phyloP scores from a whole-genome alignment of 1,140 invertebrate genomes.

The Drosophila pruinosa region DNA sequence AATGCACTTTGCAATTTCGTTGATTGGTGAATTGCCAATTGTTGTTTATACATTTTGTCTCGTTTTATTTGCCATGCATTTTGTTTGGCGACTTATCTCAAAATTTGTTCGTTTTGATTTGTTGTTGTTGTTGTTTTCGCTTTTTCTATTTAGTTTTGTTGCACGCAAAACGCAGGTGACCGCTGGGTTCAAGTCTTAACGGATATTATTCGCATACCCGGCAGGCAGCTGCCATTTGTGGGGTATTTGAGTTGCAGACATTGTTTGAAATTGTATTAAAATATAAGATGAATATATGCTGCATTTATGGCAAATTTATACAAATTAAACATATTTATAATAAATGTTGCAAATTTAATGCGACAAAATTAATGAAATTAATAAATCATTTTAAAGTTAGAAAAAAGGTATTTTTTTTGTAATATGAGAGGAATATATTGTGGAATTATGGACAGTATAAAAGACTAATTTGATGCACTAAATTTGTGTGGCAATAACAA shows the following conservation, averaged over 20 bases:
- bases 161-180: slow-evolving; percentile 71
- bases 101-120: slow-evolving; percentile 50
- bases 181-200: slow-evolving; percentile 76
- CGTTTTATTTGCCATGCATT: slow-evolving; percentile 46
- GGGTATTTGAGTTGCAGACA: slow-evolving; percentile 2
- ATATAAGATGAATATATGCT: neutral
- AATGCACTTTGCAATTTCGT: slow-evolving; percentile 80
- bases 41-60: slow-evolving; percentile 55
- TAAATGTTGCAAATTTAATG: too few relatives aligned
- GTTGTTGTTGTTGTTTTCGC: slow-evolving; percentile 7
- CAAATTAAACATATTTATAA: too few relatives aligned
- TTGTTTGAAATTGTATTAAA: neutral
- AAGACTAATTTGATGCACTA: too few relatives aligned
- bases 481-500: too few relatives aligned
- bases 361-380: too few relatives aligned
- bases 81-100: slow-evolving; percentile 66
- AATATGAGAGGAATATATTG: too few relatives aligned
- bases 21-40: slow-evolving; percentile 75
- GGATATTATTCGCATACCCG: slow-evolving; percentile 64
- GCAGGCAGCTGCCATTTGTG: neutral
- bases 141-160: slow-evolving; percentile 18
- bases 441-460: too few relatives aligned
- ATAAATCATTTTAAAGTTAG: too few relatives aligned
- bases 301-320: too few relatives aligned
- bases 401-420: too few relatives aligned